phyloP scores from a whole-genome alignment of 2,797 vertebrate genomes.

The Aphelocoma californica region DNA sequence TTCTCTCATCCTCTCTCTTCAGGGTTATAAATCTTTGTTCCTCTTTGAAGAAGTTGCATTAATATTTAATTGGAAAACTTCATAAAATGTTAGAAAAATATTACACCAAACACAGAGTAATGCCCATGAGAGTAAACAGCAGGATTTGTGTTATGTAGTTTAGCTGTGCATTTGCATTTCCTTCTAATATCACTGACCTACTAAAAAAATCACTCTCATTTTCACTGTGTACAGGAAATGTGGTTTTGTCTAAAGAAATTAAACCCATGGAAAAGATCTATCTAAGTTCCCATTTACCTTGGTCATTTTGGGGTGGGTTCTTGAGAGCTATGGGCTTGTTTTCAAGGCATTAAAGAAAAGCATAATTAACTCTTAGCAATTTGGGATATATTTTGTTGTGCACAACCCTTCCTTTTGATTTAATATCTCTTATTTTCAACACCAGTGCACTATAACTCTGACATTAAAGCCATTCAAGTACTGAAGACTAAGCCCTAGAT shows the following conservation, averaged over 20 bases:
- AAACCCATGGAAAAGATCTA: slow-evolving; percentile 24
- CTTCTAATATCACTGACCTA: slow-evolving; percentile 69
- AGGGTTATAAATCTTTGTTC: slow-evolving; percentile 68
- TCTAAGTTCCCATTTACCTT: slow-evolving; percentile 21
- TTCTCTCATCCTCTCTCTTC: slow-evolving; percentile 34
- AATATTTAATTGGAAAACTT: slow-evolving; percentile 78
- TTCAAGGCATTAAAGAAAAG: slow-evolving; percentile 48
- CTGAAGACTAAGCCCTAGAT: slow-evolving; percentile 36
- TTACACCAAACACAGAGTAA: slow-evolving; percentile 64
- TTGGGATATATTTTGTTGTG: not conserved
- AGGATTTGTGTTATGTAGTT: slow-evolving; percentile 61
- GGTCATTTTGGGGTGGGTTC: not conserved
- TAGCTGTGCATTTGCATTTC: slow-evolving; percentile 69
- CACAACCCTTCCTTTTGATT: slow-evolving; percentile 11
- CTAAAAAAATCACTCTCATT: slow-evolving; percentile 37
- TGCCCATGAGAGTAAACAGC: slow-evolving; percentile 65
- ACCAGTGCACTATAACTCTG: not conserved
- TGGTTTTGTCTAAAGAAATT: slow-evolving; percentile 43
- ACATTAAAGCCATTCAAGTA: slow-evolving; percentile 33
- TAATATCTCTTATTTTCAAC: slow-evolving; percentile 29
- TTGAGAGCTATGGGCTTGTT: slow-evolving; percentile 33
- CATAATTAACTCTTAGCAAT: slow-evolving; percentile 56
- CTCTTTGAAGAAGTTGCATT: slow-evolving; percentile 67
- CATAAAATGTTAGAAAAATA: slow-evolving; percentile 72
- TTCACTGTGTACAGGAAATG: not conserved